A percentile compares a stretch with the other conserved stretches of the same genome.
phyloP scores from a whole-genome alignment of 2,113 vertebrate species.

The Oreochromis spilurus region DNA sequence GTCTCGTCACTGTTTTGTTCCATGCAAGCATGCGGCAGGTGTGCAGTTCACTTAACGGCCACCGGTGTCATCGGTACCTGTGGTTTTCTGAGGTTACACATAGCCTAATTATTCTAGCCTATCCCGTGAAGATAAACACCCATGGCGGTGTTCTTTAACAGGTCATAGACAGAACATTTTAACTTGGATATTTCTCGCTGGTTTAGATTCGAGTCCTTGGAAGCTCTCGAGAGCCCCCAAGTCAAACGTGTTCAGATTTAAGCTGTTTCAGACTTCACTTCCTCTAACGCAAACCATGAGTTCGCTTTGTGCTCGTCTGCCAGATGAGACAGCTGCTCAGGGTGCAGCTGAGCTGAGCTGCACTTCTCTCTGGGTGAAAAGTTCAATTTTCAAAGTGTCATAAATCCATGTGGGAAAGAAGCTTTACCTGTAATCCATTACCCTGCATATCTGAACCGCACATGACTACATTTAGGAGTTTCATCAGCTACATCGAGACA shows the following conservation, averaged over 20 bases:
- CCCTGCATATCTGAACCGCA: not conserved
- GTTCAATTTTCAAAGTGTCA: constrained; percentile 40
- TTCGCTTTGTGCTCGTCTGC: constrained; percentile 22
- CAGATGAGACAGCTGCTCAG: constrained; percentile 50
- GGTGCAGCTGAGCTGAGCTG: constrained; percentile 25
- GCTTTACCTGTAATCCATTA: constrained; percentile 7
- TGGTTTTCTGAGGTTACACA: not conserved
- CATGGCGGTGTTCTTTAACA: not conserved
- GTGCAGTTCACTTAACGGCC: not conserved
- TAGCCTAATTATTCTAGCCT: not conserved
- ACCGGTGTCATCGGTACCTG: not conserved
- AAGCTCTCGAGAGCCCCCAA: constrained; percentile 18
- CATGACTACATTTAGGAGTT: not conserved
- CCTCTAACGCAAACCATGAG: constrained; percentile 36
- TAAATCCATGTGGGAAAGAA: constrained; percentile 9
- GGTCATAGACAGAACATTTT: not conserved
- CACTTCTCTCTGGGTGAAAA: constrained; percentile 46
- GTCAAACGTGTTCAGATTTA: constrained; percentile 33
- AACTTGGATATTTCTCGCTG: not conserved
- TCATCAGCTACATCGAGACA: not conserved
- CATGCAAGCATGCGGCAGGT: not conserved
- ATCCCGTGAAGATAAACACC: not conserved
- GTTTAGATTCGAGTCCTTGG: constrained; percentile 23
- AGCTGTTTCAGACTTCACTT: constrained; percentile 24
- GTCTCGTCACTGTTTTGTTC: not conserved